A percentile compares a stretch with the other conserved stretches of the same genome.
phyloP scores from a whole-genome alignment of 2,113 vertebrate species.

The Erythrolamprus reginae region DNA sequence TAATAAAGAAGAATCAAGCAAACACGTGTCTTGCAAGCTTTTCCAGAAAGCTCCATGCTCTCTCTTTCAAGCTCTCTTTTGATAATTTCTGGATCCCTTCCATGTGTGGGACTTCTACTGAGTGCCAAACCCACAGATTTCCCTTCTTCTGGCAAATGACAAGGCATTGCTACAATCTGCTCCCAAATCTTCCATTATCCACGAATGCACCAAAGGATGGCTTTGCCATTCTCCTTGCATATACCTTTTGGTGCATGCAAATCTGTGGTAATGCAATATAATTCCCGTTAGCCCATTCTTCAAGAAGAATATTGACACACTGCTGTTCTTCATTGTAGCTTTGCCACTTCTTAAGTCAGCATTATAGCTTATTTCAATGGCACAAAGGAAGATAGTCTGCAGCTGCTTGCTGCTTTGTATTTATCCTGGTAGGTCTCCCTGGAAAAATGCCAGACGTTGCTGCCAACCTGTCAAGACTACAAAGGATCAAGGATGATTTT shows the following conservation, averaged over 20 bases:
- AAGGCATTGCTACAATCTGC: not conserved
- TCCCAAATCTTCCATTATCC: not conserved
- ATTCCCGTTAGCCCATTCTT: not conserved
- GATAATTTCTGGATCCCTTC: not conserved
- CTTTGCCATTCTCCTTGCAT: not conserved
- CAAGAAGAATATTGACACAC: not conserved
- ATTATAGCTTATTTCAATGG: not conserved
- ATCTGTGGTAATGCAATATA: not conserved
- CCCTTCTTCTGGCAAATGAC: not conserved
- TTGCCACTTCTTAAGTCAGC: not conserved
- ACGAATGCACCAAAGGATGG: not conserved
- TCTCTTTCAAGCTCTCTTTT: too few species aligned
- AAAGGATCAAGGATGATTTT: not conserved
- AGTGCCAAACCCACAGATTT: not conserved
- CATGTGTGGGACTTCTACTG: not conserved
- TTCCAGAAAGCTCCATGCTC: not conserved
- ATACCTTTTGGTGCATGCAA: not conserved
- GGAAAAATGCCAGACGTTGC: not conserved
- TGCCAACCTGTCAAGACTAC: not conserved
- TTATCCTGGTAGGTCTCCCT: not conserved
- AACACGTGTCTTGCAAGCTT: too few species aligned
- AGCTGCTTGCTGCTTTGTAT: not conserved
- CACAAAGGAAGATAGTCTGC: not conserved
- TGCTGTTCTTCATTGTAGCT: not conserved
- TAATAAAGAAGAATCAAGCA: too few species aligned